Base-by-base conservation (phyloP, 2,888 invertebrate genomes). In the Drosophila setosimentum region DNA sequence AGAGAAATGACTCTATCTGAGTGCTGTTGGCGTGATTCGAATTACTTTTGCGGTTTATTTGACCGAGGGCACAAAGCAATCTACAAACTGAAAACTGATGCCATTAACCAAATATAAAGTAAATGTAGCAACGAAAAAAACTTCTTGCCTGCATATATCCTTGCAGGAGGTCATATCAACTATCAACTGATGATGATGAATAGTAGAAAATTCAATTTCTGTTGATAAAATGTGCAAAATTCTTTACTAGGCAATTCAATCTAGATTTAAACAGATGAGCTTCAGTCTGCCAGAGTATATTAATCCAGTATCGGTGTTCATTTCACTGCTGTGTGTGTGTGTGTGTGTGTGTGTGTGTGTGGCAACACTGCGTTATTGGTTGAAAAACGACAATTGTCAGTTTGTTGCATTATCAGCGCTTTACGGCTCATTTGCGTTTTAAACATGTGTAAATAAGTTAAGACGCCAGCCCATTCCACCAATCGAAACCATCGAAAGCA, bases 341-440 rank as follows among this genome's bases (percentile, higher is more conserved):
- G 29, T 51, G n/a, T n/a, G 29, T 53, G 21, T 10, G 29, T 53
- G 21, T 10, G 29, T 53, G 21, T 10, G 29, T 51, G n/a, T n/a
- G 29, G 51, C 63, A 51, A 63, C 27, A 21, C 32, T 50, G 58
- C 65, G 62, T 63, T 72, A 64, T 66, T 72, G 68, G 54, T 67
- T 74, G 70, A 70, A 65, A 63, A 68, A 70, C 83, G 68, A 71
- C 89, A 80, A 85, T 82, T 85, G 87, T 75, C 86, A 77, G 76
- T 79, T 77, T 80, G 82, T 73, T 82, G 77, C 80, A 85, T 87
- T 89, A 89, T 87, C 87, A 75, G 83, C 80, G 75, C 73, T 87
- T 87, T 85, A 87, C 88, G 85, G 80, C 89, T 87, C 87, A 87
- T 87, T 87, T 87, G 80, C 80, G 76, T 78, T 82, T 85, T 73